Evolutionary conservation across 2,888 invertebrate species (phyloP).

Genomic region (Heteromurus nitidus): DNA sequence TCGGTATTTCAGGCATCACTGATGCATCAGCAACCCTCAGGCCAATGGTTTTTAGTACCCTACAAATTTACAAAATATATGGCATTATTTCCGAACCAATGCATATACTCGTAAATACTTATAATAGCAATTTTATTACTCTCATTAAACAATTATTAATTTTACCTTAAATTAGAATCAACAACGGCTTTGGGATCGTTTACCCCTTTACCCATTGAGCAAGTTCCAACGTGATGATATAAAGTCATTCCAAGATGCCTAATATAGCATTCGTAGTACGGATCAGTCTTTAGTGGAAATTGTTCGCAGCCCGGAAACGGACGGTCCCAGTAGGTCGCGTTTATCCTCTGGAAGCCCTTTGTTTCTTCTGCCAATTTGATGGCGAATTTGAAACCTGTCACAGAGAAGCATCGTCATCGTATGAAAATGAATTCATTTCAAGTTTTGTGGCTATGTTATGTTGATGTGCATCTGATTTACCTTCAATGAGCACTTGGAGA

Average conservation of each 20-base stretch:
- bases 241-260: constrained; percentile 78
- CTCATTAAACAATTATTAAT: background rate
- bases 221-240: constrained; percentile 80
- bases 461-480: constrained; percentile 35
- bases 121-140: background rate
- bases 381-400: constrained; percentile 39
- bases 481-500: constrained; percentile 66
- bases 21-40: constrained; percentile 56
- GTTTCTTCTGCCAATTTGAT: constrained; percentile 58
- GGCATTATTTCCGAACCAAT: no score
- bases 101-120: no score
- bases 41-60: constrained; percentile 39
- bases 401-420: no score
- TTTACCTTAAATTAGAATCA: constrained; percentile 72
- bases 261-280: constrained; percentile 55
- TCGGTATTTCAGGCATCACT: constrained; percentile 45
- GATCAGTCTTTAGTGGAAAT: constrained; percentile 16
- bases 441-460: background rate
- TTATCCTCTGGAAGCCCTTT: constrained; percentile 33
- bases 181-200: constrained; percentile 70
- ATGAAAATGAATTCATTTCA: background rate
- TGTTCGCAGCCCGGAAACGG: constrained; percentile 55
- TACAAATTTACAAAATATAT: constrained; percentile 21
- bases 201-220: constrained; percentile 79
- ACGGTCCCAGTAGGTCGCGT: background rate